Evolutionary conservation across 2,113 vertebrate genomes (phyloP).

Genomic region (Acrocephalus arundinaceus): DNA sequence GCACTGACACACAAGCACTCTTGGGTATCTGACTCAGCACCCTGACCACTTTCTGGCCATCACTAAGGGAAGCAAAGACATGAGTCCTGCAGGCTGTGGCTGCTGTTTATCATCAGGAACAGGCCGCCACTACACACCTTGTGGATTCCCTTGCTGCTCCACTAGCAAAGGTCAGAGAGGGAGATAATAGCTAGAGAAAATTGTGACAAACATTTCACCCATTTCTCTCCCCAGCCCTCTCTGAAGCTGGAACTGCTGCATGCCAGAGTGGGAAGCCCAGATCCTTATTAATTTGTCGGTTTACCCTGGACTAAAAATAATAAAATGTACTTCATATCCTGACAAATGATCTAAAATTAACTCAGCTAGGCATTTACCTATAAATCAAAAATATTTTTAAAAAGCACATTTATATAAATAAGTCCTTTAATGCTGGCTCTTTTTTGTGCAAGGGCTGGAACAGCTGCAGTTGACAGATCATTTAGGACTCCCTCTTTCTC

Average conservation of each 20-base stretch:
- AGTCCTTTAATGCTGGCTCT: background rate
- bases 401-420: background rate
- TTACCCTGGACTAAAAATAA: background rate
- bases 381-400: background rate
- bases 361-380: background rate
- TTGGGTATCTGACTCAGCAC: background rate
- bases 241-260: background rate
- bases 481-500: background rate
- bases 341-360: constrained; percentile 13
- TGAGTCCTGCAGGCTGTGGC: background rate
- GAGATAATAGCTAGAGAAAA: background rate
- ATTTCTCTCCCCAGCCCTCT: background rate
- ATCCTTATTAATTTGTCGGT: background rate
- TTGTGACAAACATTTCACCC: background rate
- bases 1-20: background rate
- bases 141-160: background rate
- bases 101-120: background rate
- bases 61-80: background rate
- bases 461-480: background rate
- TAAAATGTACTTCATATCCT: background rate
- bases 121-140: fast-evolving
- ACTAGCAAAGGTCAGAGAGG: background rate
- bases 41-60: background rate
- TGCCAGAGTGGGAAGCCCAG: background rate
- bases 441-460: background rate